Percentiles rank a stretch among this genome's conserved stretches.
Conservation (phyloP, 2,888 invertebrate genomes). For the Tuberolachnus salignus region DNA sequence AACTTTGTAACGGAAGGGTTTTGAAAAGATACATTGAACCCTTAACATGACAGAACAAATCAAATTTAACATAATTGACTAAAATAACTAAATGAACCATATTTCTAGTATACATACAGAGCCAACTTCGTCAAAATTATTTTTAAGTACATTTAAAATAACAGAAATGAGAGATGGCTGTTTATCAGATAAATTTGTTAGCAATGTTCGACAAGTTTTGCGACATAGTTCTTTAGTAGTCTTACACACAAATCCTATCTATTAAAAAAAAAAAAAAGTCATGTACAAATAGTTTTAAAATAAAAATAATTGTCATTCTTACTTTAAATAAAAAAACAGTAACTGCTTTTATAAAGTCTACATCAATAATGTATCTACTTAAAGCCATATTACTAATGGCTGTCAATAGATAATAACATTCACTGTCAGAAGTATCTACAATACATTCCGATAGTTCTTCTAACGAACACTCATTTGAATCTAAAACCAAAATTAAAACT, state of each 20-base stretch:
- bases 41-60: constrained; percentile 57
- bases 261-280: constrained; percentile 59
- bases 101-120: constrained; percentile 63
- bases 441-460: constrained; percentile 71
- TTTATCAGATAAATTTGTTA: constrained; percentile 72
- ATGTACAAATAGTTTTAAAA: constrained; percentile 6
- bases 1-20: constrained; percentile 73
- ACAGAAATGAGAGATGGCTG: constrained; percentile 74
- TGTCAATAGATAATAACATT: constrained; percentile 78
- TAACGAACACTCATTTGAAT: constrained; percentile 19
- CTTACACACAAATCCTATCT: constrained; percentile 77
- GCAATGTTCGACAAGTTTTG: constrained; percentile 74
- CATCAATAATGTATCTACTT: constrained; percentile 68
- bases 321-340: constrained; percentile 76
- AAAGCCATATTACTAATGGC: constrained; percentile 82
- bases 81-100: constrained; percentile 26
- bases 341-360: constrained; percentile 71
- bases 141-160: constrained; percentile 68
- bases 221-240: constrained; percentile 75
- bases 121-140: constrained; percentile 68
- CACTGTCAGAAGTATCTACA: constrained; percentile 71
- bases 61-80: not conserved
- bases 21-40: constrained; percentile 71
- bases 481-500: constrained; percentile 52
- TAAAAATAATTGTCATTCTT: constrained; percentile 57